Conservation (phyloP, 2,113 vertebrate species). For the Ranitomeya imitator region DNA sequence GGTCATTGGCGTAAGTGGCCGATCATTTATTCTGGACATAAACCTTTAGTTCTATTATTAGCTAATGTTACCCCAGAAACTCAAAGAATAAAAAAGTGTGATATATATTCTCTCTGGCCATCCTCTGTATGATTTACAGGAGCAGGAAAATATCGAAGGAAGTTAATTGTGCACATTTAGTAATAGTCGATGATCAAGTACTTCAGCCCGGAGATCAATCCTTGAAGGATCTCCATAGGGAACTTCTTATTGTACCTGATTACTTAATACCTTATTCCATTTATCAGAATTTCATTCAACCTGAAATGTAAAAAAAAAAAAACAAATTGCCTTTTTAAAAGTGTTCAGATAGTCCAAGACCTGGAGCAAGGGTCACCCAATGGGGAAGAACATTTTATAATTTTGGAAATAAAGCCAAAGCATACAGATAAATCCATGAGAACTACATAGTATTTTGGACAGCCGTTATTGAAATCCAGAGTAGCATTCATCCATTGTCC, state of each 20-base stretch:
- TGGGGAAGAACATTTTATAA: not conserved
- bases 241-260: not conserved
- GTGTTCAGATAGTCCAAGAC: not conserved
- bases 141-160: not conserved
- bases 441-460: not conserved
- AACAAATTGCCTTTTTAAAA: not conserved
- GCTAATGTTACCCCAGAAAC: not conserved
- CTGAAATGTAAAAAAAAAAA: not conserved
- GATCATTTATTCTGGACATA: constrained; percentile 4
- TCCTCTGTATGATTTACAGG: not conserved
- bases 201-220: not conserved
- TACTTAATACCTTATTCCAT: not conserved
- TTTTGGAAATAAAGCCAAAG: not conserved
- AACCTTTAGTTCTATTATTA: not conserved
- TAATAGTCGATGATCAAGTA: not conserved
- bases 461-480: not conserved
- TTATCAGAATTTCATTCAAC: not conserved
- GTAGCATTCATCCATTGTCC: not conserved
- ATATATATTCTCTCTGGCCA: not conserved
- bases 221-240: not conserved
- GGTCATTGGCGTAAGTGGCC: not conserved
- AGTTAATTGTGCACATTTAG: constrained; percentile 9
- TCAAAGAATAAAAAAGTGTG: not conserved
- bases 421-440: not conserved
- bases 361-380: not conserved